Evolutionary conservation across 2,797 vertebrate genomes (phyloP).

Genomic region (Hoplostethus atlanticus): DNA sequence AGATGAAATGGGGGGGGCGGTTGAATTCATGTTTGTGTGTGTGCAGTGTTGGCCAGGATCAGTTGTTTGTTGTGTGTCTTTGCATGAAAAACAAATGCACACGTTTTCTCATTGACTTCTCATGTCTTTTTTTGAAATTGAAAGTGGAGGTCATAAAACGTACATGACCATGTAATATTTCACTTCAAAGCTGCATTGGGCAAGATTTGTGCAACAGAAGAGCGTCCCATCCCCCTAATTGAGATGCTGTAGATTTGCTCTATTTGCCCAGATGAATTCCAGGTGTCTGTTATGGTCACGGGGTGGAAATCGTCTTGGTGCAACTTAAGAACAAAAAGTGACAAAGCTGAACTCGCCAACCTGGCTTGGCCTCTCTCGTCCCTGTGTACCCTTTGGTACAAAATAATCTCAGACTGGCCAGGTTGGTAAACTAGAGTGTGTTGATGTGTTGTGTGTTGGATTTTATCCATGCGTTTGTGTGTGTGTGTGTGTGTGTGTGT

Average conservation of each 20-base stretch:
- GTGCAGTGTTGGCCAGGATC: background rate
- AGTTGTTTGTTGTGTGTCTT: background rate
- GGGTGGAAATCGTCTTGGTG: too few species aligned
- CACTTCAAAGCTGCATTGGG: background rate
- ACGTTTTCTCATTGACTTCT: too few species aligned
- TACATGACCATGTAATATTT: background rate
- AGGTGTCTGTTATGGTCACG: too few species aligned
- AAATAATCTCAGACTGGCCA: background rate
- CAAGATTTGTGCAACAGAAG: background rate
- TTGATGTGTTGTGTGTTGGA: too few species aligned
- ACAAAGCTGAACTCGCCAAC: too few species aligned
- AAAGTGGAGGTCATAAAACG: background rate
- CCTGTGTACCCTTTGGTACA: too few species aligned
- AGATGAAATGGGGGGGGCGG: background rate
- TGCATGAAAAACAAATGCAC: background rate
- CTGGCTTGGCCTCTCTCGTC: too few species aligned
- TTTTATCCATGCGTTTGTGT: slow-evolving; percentile 2
- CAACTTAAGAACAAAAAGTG: too few species aligned
- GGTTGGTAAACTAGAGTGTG: background rate
- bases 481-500: slow-evolving; percentile 12
- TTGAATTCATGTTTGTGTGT: slow-evolving; percentile 20
- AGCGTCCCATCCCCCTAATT: background rate
- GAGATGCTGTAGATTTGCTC: too few species aligned
- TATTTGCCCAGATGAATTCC: too few species aligned
- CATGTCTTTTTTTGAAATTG: too few species aligned